Conservation (phyloP, 2,888 invertebrate genomes). For the Chloroclystis v-ata region DNA sequence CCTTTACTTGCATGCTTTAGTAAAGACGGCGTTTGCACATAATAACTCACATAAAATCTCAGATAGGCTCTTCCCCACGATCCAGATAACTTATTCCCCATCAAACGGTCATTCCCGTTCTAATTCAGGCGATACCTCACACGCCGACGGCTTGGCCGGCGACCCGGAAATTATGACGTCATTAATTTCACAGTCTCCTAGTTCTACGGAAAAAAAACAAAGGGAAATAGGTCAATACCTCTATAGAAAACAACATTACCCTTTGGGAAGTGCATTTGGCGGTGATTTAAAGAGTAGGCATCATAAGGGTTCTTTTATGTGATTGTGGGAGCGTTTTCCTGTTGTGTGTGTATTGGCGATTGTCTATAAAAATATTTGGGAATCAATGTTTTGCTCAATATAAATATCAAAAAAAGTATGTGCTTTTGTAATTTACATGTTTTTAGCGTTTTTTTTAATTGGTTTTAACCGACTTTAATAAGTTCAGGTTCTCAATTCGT, state of each 20-base stretch:
- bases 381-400: too few relatives aligned
- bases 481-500: too few relatives aligned
- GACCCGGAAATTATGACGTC: slow-evolving; percentile 69
- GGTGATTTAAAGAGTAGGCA: background rate
- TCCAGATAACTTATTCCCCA: too few relatives aligned
- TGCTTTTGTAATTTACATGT: too few relatives aligned
- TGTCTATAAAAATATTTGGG: too few relatives aligned
- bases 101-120: slow-evolving; percentile 9
- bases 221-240: slow-evolving; percentile 29
- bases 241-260: background rate
- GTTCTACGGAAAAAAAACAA: slow-evolving; percentile 33
- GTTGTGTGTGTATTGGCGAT: background rate
- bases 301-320: background rate
- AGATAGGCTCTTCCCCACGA: too few relatives aligned
- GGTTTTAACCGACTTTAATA: too few relatives aligned
- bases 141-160: slow-evolving; percentile 48
- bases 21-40: too few relatives aligned
- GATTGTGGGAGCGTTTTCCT: background rate
- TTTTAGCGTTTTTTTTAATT: too few relatives aligned
- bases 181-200: slow-evolving; percentile 58
- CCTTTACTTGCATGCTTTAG: too few relatives aligned
- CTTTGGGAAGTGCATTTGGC: background rate
- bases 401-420: too few relatives aligned
- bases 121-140: slow-evolving; percentile 44
- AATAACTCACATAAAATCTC: too few relatives aligned